phyloP scores from a whole-genome alignment of 2,113 vertebrate species.

The Felis chaus region DNA sequence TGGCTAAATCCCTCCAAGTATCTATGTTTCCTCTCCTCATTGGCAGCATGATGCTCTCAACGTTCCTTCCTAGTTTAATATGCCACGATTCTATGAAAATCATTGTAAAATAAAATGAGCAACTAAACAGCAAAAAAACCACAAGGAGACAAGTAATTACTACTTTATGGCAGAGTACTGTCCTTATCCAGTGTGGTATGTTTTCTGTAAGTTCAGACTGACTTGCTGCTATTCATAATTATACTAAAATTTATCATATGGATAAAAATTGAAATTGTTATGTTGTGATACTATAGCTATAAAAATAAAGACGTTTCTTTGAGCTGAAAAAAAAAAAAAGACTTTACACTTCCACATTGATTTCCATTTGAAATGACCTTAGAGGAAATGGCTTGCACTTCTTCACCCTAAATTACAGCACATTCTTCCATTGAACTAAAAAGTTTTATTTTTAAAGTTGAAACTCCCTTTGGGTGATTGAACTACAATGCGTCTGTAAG shows the following conservation, averaged over 20 bases:
- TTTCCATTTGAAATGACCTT: conserved; percentile 49
- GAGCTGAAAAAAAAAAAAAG: neutral
- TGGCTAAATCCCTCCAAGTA: neutral
- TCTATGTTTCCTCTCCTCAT: neutral
- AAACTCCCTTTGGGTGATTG: conserved; percentile 5
- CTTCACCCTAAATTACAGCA: conserved; percentile 23
- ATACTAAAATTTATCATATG: neutral
- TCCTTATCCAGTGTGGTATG: neutral
- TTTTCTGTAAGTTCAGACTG: neutral
- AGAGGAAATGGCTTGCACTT: conserved; percentile 3
- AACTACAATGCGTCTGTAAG: neutral
- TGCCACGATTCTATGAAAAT: neutral
- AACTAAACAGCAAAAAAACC: neutral
- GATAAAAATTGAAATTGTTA: neutral
- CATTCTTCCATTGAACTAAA: neutral
- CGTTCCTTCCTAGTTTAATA: neutral
- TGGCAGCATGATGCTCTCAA: neutral
- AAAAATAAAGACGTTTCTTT: conserved; percentile 34
- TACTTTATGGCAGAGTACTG: neutral
- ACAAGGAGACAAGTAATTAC: neutral
- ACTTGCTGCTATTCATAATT: conserved; percentile 10
- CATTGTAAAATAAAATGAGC: conserved; percentile 22
- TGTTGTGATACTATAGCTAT: neutral
- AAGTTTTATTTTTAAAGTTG: conserved; percentile 38
- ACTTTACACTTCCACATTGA: neutral